A percentile compares a stretch with the other conserved stretches of the same genome.
Conservation (phyloP, 2,113 vertebrate species). For the Nesospiza acunhae region DNA sequence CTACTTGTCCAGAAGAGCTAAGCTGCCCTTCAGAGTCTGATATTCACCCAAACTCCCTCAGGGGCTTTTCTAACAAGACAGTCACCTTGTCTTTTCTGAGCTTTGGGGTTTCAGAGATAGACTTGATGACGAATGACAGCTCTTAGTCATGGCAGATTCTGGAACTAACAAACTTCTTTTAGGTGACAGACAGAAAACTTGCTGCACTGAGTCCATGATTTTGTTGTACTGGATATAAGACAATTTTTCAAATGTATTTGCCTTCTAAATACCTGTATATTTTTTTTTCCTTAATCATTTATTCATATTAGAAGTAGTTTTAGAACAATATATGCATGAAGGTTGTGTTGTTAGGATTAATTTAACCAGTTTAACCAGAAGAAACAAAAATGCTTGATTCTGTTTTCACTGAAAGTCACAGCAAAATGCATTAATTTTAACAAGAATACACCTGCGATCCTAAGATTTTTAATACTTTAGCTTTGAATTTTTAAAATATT, state of each 20-base stretch:
- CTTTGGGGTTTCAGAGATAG: conserved; percentile 19
- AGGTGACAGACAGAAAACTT: neutral
- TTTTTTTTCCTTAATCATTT: neutral
- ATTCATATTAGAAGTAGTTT: neutral
- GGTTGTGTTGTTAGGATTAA: neutral
- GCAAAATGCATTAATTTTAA: neutral
- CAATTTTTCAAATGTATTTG: neutral
- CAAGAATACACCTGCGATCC: neutral
- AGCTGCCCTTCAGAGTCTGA: conserved; percentile 38
- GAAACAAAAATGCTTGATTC: neutral
- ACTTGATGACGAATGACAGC: conserved; percentile 42
- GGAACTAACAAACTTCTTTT: conserved; percentile 4
- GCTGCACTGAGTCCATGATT: neutral
- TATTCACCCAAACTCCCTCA: neutral
- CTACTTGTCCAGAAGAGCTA: neutral
- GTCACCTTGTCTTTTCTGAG: conserved; percentile 39
- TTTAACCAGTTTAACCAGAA: neutral
- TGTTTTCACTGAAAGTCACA: neutral
- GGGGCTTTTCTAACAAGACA: conserved; percentile 38
- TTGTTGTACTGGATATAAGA: neutral
- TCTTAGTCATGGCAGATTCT: neutral
- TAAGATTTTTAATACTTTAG: neutral
- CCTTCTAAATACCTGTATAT: neutral
- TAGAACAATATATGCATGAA: neutral
- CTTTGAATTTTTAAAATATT: neutral